These are phyloP conservation scores for Crotalus tigris DNA, from an alignment of 2,113 vertebrate genomes.

Conservation along the genomic window DNA sequence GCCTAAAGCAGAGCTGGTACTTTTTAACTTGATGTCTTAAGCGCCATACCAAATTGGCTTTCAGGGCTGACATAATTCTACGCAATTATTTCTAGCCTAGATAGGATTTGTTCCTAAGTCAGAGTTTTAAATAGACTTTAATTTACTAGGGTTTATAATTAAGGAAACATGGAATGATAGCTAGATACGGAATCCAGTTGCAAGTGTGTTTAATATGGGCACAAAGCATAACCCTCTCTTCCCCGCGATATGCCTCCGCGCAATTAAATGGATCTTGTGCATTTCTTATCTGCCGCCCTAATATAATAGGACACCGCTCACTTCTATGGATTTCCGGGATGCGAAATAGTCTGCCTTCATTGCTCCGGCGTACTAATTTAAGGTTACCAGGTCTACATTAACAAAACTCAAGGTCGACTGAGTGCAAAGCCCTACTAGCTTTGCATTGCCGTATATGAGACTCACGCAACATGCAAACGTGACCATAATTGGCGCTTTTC, in stretches of 20 bases:
- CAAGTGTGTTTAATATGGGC: neutral
- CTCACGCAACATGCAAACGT: neutral
- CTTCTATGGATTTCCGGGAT: neutral
- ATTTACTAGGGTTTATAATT: neutral
- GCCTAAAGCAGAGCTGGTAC: too few relatives aligned
- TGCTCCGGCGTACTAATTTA: neutral
- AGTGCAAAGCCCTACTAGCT: neutral
- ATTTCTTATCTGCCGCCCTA: neutral
- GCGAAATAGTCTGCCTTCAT: neutral
- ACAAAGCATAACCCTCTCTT: neutral
- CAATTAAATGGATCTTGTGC: neutral
- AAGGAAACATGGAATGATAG: neutral
- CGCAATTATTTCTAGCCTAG: neutral
- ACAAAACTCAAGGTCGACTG: neutral
- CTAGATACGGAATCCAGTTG: neutral
- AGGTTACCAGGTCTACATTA: neutral
- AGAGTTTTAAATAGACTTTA: neutral
- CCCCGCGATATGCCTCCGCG: neutral
- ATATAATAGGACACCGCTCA: neutral
- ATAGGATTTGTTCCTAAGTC: neutral
- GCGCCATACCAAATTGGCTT: neutral
- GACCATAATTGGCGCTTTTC: neutral
- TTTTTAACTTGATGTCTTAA: neutral
- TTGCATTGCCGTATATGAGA: neutral
- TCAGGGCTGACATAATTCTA: neutral